phyloP scores from a whole-genome alignment of 1,140 invertebrate genomes.

The Vanessa atalanta region DNA sequence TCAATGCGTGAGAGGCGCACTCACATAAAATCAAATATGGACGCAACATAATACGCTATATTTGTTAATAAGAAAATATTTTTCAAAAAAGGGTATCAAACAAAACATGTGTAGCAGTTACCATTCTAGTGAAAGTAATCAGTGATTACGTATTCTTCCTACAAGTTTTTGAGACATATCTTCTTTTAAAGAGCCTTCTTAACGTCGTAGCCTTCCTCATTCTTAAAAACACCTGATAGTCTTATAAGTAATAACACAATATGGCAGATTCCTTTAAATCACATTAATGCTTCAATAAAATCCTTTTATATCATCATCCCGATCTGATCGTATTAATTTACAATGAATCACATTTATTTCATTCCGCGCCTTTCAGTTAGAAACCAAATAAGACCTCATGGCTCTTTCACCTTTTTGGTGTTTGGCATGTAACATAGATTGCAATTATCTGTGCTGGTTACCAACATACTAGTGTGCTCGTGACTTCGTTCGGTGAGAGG shows the following conservation, averaged over 20 bases:
- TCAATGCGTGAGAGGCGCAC: too few species aligned
- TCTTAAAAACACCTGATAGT: background rate
- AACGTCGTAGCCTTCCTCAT: background rate
- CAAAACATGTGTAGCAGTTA: too few species aligned
- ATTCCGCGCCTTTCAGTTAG: constrained; percentile 6
- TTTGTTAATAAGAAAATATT: too few species aligned
- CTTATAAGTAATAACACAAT: background rate
- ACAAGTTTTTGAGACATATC: background rate
- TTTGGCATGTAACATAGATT: constrained; percentile 17
- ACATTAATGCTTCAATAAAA: background rate
- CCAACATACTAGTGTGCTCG: background rate
- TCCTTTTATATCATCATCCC: background rate
- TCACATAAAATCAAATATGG: too few species aligned
- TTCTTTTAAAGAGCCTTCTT: background rate
- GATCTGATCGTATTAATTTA: constrained; percentile 3
- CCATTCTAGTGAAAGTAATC: background rate
- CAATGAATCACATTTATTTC: constrained; percentile 8
- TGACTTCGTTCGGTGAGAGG: background rate
- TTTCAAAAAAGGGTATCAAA: too few species aligned
- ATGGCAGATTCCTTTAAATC: constrained; percentile 6
- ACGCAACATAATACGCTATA: too few species aligned
- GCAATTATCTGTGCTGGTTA: constrained; percentile 16
- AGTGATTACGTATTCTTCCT: background rate
- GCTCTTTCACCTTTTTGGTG: constrained; percentile 24
- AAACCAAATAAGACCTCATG: constrained; percentile 10